Base-by-base conservation (phyloP, 2,888 invertebrate genomes). In the Ethmia dodecea region DNA sequence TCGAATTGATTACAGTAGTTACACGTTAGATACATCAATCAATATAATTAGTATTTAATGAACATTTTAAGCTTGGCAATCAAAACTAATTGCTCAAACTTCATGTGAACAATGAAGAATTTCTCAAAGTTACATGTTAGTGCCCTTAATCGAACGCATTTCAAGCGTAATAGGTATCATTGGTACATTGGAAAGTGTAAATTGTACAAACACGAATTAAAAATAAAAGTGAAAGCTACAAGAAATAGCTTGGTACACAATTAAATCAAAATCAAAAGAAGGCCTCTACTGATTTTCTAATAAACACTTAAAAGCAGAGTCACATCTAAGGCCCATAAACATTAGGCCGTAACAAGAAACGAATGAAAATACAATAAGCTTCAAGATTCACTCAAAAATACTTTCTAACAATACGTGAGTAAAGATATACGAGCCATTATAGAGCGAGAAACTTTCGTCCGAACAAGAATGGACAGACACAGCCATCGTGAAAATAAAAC, bases 381-480 rank as follows among this genome's bases (percentile, higher is more conserved):
- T 43, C 33, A 37, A 55, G 45, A 52, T 56, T 57, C 43, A 45
- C 50, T 57, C 46, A 46, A 56, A 58, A 67, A 62, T 54, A 61
- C 61, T 70, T 69, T 66, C 62, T 61, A 69, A 72, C 66, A 70
- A 68, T 63, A 64, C 57, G 52, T 55, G 54, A 52, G 54, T 41
- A 37, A 49, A 61, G 60, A 65, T 60, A 58, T 57, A 61, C 52
- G 49, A 45, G 38, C 49, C 47, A 60, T 64, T 65, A 65, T 55
- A 40, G 45, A 55, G 50, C 42, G 46, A 61, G 55, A 64, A 61
- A 65, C 60, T 66, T 63, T 61, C 60, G 37, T 55, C 52, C 40
- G 47, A 34, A 44, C 45, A 52, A 55, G 34, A 51, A 49, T 46
- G 52, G 43, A 61, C 51, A 47, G 47, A 34, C 43, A 44, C 46